Evolutionary conservation across 2,797 vertebrate genomes (phyloP).

Genomic region (Chanos chanos): DNA sequence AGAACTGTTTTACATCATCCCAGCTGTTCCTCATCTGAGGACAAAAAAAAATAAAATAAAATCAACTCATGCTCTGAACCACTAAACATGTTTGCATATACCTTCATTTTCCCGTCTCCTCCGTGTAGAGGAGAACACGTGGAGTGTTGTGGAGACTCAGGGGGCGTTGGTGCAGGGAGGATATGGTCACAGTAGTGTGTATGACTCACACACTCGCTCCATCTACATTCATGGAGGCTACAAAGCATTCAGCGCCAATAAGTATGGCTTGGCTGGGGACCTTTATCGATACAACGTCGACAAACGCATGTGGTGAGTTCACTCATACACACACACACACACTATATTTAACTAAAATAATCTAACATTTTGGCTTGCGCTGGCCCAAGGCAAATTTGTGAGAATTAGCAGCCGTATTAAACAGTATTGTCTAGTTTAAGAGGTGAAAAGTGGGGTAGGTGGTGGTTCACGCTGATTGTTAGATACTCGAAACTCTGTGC

Average conservation of each 20-base stretch:
- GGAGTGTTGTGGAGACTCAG: constrained; percentile 75
- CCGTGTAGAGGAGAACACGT: constrained; percentile 74
- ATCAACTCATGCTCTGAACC: too few species aligned
- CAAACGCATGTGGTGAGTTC: constrained; percentile 79
- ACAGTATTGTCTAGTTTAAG: too few species aligned
- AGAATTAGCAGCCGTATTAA: too few species aligned
- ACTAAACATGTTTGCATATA: too few species aligned
- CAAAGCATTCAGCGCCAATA: constrained; percentile 96
- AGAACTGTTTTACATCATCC: too few species aligned
- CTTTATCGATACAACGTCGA: constrained; percentile 89
- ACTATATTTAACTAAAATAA: neutral
- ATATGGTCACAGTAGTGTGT: constrained; percentile 95
- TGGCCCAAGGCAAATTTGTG: too few species aligned
- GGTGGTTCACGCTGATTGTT: too few species aligned
- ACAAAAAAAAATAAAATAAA: too few species aligned
- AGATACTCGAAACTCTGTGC: too few species aligned
- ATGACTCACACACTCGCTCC: constrained; percentile 78
- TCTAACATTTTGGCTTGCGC: too few species aligned
- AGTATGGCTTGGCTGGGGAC: constrained; percentile 92
- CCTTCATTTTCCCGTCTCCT: neutral
- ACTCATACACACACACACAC: neutral
- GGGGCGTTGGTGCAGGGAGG: constrained; percentile 95
- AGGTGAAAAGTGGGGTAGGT: too few species aligned
- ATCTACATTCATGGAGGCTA: constrained; percentile 95
- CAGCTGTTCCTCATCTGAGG: too few species aligned